Evolutionary conservation across 2,113 vertebrate species (phyloP).

Genomic region (Phaethon lepturus): DNA sequence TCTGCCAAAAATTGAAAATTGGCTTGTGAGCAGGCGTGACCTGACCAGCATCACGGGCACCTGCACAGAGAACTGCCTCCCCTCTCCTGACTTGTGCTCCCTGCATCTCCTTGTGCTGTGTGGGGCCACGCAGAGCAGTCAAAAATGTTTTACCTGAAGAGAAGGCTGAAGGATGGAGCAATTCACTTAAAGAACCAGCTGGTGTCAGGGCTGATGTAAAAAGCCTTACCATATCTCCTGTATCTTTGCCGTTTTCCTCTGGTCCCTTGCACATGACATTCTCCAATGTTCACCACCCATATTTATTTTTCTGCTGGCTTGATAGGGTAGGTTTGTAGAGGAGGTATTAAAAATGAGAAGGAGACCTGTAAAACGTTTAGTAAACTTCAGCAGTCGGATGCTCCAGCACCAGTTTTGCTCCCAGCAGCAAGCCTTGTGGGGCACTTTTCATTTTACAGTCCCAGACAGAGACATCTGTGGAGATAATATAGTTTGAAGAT

Average conservation of each 20-base stretch:
- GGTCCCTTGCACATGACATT: neutral
- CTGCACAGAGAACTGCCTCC: neutral
- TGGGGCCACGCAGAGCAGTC: neutral
- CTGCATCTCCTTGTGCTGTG: accelerated
- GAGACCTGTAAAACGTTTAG: neutral
- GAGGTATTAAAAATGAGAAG: neutral
- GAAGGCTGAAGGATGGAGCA: neutral
- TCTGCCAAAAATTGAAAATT: neutral
- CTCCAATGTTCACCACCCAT: neutral
- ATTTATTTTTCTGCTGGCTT: neutral
- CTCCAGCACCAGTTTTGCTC: neutral
- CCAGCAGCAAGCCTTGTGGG: neutral
- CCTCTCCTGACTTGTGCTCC: neutral
- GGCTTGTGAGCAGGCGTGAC: neutral
- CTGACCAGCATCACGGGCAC: accelerated
- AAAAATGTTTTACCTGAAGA: neutral
- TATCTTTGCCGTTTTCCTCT: neutral
- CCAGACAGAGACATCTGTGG: neutral
- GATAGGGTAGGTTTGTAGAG: neutral
- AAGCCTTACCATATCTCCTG: neutral
- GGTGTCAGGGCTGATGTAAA: neutral
- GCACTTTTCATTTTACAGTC: neutral
- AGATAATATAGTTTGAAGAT: neutral
- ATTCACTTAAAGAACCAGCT: neutral
- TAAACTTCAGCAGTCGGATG: neutral